Evolutionary conservation across 1,140 invertebrate species (phyloP), one percentile per base, ranked within the genome.

Genomic region (Drosophila lini): DNA sequence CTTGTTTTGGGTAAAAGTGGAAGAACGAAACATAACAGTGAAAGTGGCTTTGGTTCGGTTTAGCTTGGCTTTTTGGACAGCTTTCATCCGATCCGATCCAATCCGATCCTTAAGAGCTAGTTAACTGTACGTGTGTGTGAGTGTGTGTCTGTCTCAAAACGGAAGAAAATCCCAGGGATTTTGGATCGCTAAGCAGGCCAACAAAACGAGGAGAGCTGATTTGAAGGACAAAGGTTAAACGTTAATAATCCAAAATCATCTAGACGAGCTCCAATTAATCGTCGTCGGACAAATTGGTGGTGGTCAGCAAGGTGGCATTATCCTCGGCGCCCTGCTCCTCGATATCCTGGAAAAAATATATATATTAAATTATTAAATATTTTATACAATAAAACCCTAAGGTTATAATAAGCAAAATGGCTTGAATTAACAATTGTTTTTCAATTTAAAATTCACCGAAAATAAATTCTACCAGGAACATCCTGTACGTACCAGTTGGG

Each of bases 241-340:
- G 11, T 38, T 25, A 38, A 38, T 38, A 22, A 47, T 38, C 25
- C 36, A 10, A 63, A 41, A 50, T 34, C 15, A 34, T 56, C 34
- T 68, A 70, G 48, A 63, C 62, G 11, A 59, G 56, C 50, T 62
- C 38, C 36, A 70, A 62, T 79, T 78, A 92, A 73, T 92, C 91
- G 65, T 92, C 91, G 56, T 92, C 91, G 67, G 91, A 92, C 59
- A 92, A 67, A 80, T 92, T 92, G 55, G 85, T 79, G 58, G 83
- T 90, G 41, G 91, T 85, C n/a, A 92, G 61, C 73, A 92, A 65
- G 45, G 91, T 92, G 74, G 91, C 84, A 79, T 92, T 92, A 65
- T 92, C 91, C 56, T 92, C 91, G 47, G 77, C 86, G 34, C 89
- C 91, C 48, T 86, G 83, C 69, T 92, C 91, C 57, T 92, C 91